These are phyloP conservation scores for Drosophila parabipectinata DNA, from an alignment of 1,140 invertebrate genomes.

Conservation along the genomic window DNA sequence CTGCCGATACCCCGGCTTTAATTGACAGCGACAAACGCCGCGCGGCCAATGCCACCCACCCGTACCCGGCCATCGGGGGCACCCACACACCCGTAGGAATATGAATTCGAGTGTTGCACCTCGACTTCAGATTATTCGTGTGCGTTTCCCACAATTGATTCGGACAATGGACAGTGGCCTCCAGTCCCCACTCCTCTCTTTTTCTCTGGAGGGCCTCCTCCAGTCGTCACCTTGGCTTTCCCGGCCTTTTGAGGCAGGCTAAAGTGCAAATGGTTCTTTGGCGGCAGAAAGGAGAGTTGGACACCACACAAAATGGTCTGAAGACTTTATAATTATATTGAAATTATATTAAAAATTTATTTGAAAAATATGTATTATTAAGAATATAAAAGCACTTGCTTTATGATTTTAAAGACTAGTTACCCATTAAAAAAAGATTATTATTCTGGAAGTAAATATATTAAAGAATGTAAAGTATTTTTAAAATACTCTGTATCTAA, in stretches of 20 bases:
- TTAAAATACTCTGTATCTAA: too few relatives aligned
- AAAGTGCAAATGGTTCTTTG: slow-evolving; percentile 68
- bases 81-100: slow-evolving; percentile 15
- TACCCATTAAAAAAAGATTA: too few relatives aligned
- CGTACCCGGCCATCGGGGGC: slow-evolving; percentile 25
- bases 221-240: slow-evolving; percentile 12
- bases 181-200: neutral
- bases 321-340: neutral
- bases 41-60: slow-evolving; percentile 70
- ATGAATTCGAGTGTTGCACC: slow-evolving; percentile 13
- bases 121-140: slow-evolving; percentile 61
- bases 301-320: slow-evolving; percentile 19
- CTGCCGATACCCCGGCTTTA: slow-evolving; percentile 55
- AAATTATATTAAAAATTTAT: neutral
- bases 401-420: too few relatives aligned
- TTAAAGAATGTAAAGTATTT: too few relatives aligned
- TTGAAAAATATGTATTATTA: too few relatives aligned
- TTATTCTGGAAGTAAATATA: too few relatives aligned
- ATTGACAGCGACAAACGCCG: slow-evolving; percentile 78
- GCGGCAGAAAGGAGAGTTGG: slow-evolving; percentile 9
- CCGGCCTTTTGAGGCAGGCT: slow-evolving; percentile 27
- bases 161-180: slow-evolving; percentile 59
- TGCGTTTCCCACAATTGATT: slow-evolving; percentile 80
- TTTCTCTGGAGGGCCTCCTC: neutral
- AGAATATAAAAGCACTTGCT: too few relatives aligned